phyloP scores from a whole-genome alignment of 2,888 invertebrate genomes.

The Cheilosia vulpina region DNA sequence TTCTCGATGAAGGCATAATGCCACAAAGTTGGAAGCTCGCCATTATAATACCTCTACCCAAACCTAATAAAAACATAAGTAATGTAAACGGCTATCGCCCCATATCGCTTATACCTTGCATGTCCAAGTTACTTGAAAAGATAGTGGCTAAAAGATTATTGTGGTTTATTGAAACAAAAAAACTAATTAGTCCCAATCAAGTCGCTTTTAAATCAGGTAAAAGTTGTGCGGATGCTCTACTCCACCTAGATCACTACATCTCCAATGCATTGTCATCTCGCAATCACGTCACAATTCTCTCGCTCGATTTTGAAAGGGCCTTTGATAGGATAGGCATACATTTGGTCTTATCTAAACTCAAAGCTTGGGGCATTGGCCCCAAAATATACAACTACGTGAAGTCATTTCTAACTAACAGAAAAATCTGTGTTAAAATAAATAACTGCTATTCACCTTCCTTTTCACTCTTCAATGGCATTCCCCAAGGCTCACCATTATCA shows the following conservation, averaged over 20 bases:
- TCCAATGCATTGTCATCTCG: no score
- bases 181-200: slow-evolving; percentile 17
- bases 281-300: slow-evolving; percentile 23
- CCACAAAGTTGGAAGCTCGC: slow-evolving; percentile 36
- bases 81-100: slow-evolving; percentile 25
- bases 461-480: no score
- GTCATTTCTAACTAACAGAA: no score
- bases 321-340: no score
- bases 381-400: no score
- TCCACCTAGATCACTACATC: slow-evolving; percentile 19
- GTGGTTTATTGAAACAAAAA: slow-evolving; percentile 29
- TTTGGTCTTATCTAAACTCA: no score
- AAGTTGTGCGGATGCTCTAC: slow-evolving; percentile 28
- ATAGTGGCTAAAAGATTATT: slow-evolving; percentile 22
- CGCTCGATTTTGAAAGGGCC: slow-evolving; percentile 20
- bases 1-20: background rate
- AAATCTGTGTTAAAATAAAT: no score
- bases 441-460: no score
- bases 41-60: slow-evolving; percentile 27
- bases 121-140: slow-evolving; percentile 40
- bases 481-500: no score
- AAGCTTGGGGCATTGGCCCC: no score
- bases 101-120: slow-evolving; percentile 29
- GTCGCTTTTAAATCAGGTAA: background rate
- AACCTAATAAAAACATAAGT: slow-evolving; percentile 20